Evolutionary conservation across 2,113 vertebrate species (phyloP).

Genomic region (Apistogramma diplotaenia): DNA sequence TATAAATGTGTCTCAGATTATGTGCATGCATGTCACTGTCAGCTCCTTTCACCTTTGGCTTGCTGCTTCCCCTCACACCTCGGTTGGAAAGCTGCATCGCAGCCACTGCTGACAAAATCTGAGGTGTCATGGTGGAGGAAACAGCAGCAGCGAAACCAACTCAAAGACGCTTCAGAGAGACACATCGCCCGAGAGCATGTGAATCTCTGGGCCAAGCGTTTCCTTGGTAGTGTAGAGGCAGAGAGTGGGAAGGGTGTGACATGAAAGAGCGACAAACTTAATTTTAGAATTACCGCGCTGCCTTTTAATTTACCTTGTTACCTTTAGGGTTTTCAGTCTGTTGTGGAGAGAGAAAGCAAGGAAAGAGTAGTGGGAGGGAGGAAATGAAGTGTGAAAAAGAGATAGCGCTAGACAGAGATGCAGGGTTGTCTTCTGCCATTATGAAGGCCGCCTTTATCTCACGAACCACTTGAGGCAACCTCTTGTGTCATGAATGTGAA

Average conservation of each 20-base stretch:
- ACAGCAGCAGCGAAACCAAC: slow-evolving; percentile 43
- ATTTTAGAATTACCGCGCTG: slow-evolving; percentile 61
- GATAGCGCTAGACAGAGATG: slow-evolving; percentile 50
- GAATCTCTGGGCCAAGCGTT: slow-evolving; percentile 49
- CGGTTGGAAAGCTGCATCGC: slow-evolving; percentile 57
- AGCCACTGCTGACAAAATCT: slow-evolving; percentile 67
- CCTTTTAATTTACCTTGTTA: slow-evolving; percentile 68
- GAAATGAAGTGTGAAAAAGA: slow-evolving; percentile 54
- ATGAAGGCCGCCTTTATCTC: slow-evolving; percentile 48
- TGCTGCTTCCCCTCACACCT: slow-evolving; percentile 71
- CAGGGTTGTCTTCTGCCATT: slow-evolving; percentile 53
- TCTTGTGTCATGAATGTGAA: slow-evolving; percentile 39
- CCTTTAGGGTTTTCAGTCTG: slow-evolving; percentile 47
- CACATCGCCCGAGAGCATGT: slow-evolving; percentile 34
- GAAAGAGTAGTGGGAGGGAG: slow-evolving; percentile 35
- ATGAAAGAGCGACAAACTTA: slow-evolving; percentile 53
- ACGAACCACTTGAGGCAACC: slow-evolving; percentile 49
- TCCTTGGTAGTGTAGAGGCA: slow-evolving; percentile 38
- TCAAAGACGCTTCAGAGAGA: slow-evolving; percentile 41
- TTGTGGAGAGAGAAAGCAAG: slow-evolving; percentile 35
- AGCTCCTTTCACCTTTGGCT: slow-evolving; percentile 67
- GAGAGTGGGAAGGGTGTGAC: slow-evolving; percentile 53
- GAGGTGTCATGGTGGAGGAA: slow-evolving; percentile 68
- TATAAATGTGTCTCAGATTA: slow-evolving; percentile 58
- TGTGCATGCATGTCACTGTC: slow-evolving; percentile 57